phyloP scores from a whole-genome alignment of 2,797 vertebrate genomes.

The Tadarida brasiliensis region DNA sequence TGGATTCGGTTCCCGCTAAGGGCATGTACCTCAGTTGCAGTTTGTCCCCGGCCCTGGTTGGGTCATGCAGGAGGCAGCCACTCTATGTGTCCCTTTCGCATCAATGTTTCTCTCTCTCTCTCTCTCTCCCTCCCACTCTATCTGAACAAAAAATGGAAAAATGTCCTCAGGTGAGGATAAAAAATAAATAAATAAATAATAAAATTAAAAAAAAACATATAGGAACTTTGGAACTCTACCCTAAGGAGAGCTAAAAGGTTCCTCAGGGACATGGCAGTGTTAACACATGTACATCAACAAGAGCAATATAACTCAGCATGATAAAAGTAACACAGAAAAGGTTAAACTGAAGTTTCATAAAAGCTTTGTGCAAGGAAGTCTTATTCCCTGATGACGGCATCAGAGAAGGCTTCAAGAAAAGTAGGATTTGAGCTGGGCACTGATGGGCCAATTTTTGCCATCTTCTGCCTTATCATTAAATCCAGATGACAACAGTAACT shows the following conservation, averaged over 20 bases:
- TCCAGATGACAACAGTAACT: not conserved
- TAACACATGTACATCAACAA: not conserved
- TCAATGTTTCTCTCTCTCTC: no score
- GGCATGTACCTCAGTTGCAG: no score
- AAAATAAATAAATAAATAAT: no score
- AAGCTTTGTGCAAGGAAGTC: not conserved
- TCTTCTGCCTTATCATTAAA: not conserved
- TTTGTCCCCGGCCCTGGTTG: no score
- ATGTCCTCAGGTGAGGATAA: no score
- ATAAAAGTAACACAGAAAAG: not conserved
- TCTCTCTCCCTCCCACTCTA: no score
- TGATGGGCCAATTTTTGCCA: not conserved
- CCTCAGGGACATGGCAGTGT: not conserved
- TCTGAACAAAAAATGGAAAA: no score
- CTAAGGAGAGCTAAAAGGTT: not conserved
- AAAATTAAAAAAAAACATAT: no score
- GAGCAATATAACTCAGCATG: not conserved
- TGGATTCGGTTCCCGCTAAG: no score
- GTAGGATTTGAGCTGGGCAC: not conserved
- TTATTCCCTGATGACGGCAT: not conserved
- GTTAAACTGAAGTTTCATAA: not conserved
- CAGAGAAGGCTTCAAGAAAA: not conserved
- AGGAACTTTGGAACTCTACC: not conserved
- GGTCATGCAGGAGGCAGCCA: no score
- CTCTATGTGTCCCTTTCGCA: no score